These are phyloP conservation scores for Seira ritae DNA, from an alignment of 2,888 invertebrate species.

Conservation along the genomic window DNA sequence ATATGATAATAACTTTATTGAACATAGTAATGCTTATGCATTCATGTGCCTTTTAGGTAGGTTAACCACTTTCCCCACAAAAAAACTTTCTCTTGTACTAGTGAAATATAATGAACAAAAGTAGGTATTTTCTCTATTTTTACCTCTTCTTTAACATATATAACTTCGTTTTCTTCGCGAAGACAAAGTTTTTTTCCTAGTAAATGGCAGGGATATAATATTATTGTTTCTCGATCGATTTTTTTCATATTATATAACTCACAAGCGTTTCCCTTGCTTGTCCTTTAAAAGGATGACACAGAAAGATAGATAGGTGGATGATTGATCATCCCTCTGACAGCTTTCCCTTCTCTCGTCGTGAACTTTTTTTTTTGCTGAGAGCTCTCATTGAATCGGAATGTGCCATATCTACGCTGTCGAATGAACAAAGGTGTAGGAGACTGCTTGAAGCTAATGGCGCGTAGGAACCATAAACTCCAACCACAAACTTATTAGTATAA, in stretches of 20 bases:
- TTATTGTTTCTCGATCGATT: conserved; percentile 43
- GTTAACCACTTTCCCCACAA: not conserved
- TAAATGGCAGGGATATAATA: conserved; percentile 46
- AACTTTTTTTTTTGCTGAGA: not conserved
- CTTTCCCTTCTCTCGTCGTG: not conserved
- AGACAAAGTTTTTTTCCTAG: conserved; percentile 2
- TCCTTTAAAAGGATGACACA: conserved; percentile 8
- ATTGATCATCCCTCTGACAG: conserved; percentile 2
- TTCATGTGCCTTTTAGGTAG: no score
- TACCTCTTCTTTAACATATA: not conserved
- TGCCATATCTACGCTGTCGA: not conserved
- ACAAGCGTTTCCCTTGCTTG: not conserved
- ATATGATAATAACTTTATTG: no score
- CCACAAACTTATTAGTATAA: not conserved
- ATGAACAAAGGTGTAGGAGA: not conserved
- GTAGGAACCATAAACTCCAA: not conserved
- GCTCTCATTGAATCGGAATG: not conserved
- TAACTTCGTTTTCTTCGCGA: conserved; percentile 3
- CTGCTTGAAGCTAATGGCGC: not conserved
- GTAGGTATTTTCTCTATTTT: conserved; percentile 9
- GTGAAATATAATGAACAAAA: no score
- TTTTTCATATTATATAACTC: conserved; percentile 4
- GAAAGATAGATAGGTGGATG: no score
- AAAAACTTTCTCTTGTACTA: no score
- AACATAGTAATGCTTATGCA: no score